Conservation (phyloP, 2,797 vertebrate species). For the Phalloptychus januarius region DNA sequence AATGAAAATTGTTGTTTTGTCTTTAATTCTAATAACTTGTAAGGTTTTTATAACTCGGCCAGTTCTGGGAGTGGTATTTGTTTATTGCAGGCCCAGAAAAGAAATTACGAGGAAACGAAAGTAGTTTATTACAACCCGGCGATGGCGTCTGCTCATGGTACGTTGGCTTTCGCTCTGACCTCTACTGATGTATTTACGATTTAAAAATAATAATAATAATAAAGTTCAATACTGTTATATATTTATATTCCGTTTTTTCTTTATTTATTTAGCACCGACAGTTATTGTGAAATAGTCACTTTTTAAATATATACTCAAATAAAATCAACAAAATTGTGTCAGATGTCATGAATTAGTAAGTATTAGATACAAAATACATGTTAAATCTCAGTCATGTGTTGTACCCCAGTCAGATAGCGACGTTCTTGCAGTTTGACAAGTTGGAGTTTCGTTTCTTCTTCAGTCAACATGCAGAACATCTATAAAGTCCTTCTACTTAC, state of each 20-base stretch:
- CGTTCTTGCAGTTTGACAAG: not conserved
- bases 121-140: not conserved
- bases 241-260: not conserved
- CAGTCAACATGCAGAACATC: not conserved
- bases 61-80: not conserved
- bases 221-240: not conserved
- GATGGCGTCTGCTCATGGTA: constrained; percentile 11
- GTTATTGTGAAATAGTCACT: not conserved
- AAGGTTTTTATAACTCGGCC: not conserved
- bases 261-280: not conserved
- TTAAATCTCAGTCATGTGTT: not conserved
- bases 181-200: not conserved
- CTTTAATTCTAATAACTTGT: not conserved
- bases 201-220: too few species aligned
- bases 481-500: not conserved
- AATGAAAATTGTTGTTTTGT: not conserved
- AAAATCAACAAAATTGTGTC: not conserved
- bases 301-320: not conserved
- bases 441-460: not conserved
- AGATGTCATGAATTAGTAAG: not conserved
- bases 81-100: not conserved
- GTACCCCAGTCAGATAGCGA: not conserved
- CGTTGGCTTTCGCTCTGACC: not conserved
- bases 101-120: too few species aligned
- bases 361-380: not conserved